Percentiles rank a stretch among this genome's conserved stretches.
These are phyloP conservation scores for Orientallactaga bullata DNA, from an alignment of 2,113 vertebrate species.

Conservation along the genomic window DNA sequence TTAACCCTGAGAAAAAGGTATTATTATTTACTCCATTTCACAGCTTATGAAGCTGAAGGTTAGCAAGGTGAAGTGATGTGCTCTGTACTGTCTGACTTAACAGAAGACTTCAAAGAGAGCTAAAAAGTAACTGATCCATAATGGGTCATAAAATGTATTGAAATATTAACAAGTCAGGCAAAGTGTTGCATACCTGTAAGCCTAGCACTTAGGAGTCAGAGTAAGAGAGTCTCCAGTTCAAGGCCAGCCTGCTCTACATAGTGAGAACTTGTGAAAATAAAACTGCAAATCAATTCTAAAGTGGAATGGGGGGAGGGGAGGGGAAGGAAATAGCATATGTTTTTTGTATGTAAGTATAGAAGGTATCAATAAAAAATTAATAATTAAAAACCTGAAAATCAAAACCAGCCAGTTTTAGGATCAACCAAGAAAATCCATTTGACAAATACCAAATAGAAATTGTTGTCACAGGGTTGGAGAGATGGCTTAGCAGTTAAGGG, in stretches of 20 bases:
- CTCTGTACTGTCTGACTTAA: neutral
- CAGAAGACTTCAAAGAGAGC: slow-evolving; percentile 44
- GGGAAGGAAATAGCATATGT: too few relatives aligned
- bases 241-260: neutral
- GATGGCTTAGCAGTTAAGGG: too few relatives aligned
- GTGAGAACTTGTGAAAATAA: neutral
- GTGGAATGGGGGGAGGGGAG: too few relatives aligned
- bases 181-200: neutral
- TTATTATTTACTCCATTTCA: slow-evolving; percentile 29
- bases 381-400: too few relatives aligned
- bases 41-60: slow-evolving; percentile 34
- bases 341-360: too few relatives aligned
- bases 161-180: slow-evolving; percentile 12
- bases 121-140: neutral
- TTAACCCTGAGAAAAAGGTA: neutral
- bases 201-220: neutral
- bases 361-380: too few relatives aligned
- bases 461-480: neutral
- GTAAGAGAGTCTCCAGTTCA: neutral
- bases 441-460: slow-evolving; percentile 44
- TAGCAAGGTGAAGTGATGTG: neutral
- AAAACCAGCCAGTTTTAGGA: slow-evolving; percentile 48
- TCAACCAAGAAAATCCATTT: slow-evolving; percentile 35
- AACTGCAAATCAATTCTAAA: slow-evolving; percentile 59
- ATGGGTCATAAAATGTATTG: slow-evolving; percentile 38